Conservation (phyloP, 1,140 invertebrate species). For the Drosophila sturtevanti region DNA sequence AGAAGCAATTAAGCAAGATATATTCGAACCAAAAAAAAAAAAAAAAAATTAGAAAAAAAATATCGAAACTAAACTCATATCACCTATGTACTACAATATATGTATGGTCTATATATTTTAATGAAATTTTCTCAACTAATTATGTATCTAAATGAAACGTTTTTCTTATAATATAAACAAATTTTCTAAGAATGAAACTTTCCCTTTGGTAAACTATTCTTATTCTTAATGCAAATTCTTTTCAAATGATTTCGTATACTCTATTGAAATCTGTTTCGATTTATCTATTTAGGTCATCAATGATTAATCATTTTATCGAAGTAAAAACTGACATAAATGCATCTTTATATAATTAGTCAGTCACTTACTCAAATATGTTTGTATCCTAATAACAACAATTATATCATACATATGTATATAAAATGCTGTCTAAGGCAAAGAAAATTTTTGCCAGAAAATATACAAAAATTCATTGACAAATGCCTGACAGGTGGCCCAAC, state of each 20-base stretch:
- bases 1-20: conserved; percentile 6
- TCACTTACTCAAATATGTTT: no score
- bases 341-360: no score
- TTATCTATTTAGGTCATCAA: no score
- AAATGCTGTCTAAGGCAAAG: no score
- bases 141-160: not conserved
- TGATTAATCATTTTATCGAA: no score
- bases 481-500: no score
- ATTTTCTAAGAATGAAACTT: not conserved
- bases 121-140: not conserved
- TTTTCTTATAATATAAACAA: not conserved
- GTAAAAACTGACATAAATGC: no score
- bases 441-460: no score
- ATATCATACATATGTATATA: no score
- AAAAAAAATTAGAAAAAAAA: conserved; percentile 31
- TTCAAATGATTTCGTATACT: conserved; percentile 16
- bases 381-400: no score
- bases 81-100: not conserved
- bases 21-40: conserved; percentile 28
- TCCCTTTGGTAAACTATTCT: not conserved
- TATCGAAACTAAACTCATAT: conserved; percentile 36
- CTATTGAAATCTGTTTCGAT: no score
- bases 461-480: no score
- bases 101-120: not conserved
- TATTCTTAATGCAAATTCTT: not conserved